Conservation (phyloP, 2,888 invertebrate species). For the Lasioglossum oenotherae region DNA sequence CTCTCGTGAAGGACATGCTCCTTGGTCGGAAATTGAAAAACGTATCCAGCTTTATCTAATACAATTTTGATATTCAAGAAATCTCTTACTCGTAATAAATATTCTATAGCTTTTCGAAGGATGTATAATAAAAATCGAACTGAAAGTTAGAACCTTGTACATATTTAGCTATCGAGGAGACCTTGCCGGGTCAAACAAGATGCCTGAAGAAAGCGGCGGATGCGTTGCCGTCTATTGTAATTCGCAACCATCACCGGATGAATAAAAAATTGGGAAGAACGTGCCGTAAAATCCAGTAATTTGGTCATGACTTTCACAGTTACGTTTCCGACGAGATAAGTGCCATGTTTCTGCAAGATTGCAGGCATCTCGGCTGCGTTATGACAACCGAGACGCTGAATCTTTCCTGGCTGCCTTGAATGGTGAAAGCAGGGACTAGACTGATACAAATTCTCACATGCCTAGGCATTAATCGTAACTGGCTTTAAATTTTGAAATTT, state of each 20-base stretch:
- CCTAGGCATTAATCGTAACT: neutral
- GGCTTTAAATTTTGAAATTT: neutral
- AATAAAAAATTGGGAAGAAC: neutral
- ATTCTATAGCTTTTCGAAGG: neutral
- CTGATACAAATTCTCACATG: neutral
- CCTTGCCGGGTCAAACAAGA: neutral
- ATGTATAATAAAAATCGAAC: neutral
- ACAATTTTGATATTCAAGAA: neutral
- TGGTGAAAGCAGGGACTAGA: constrained; percentile 35
- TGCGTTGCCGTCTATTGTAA: neutral
- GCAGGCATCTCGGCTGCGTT: neutral
- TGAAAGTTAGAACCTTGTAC: neutral
- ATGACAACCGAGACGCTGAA: constrained; percentile 6
- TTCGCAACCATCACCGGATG: neutral
- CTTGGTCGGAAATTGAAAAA: neutral
- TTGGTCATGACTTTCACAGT: neutral
- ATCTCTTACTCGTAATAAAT: neutral
- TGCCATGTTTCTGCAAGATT: neutral
- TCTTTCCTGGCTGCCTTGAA: constrained; percentile 22
- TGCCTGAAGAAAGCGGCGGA: neutral
- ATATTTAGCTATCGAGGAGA: neutral
- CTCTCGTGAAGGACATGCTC: neutral
- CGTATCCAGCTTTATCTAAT: neutral
- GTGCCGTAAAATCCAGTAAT: neutral
- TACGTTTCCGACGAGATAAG: constrained; percentile 19